Conservation (phyloP, 92 coral and sea anemone genomes). For the Palythoa grandis region DNA sequence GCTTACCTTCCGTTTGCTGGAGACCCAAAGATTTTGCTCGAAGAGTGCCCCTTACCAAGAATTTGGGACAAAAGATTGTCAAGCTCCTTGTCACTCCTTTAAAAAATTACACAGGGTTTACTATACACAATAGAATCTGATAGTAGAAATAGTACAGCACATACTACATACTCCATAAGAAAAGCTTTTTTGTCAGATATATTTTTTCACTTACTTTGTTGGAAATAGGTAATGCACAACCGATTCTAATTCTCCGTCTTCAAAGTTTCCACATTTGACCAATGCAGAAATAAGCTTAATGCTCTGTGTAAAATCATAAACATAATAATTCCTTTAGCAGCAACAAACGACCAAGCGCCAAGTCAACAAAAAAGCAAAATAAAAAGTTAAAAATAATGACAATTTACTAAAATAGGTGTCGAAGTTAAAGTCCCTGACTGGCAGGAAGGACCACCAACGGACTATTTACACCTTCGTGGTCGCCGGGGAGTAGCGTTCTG, state of each 20-base stretch:
- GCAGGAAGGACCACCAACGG: too few relatives aligned
- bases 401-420: too few relatives aligned
- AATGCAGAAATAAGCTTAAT: conserved; percentile 85
- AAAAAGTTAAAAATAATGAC: background rate
- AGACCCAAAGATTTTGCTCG: conserved; percentile 2
- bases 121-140: background rate
- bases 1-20: conserved; percentile 27
- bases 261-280: conserved; percentile 86
- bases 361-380: background rate
- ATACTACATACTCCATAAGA: background rate
- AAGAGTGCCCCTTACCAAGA: conserved; percentile 28
- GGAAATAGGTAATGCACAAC: conserved; percentile 90
- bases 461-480: too few relatives aligned
- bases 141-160: background rate
- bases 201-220: conserved; percentile 69
- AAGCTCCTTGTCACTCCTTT: conserved; percentile 34
- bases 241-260: conserved; percentile 86
- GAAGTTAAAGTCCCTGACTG: too few relatives aligned
- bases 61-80: conserved; percentile 33
- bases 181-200: background rate
- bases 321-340: background rate
- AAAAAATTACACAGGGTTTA: background rate
- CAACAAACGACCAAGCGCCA: background rate
- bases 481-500: too few relatives aligned
- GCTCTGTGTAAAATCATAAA: conserved; percentile 59